Percentiles rank a stretch among this genome's conserved stretches.
phyloP scores from a whole-genome alignment of 2,113 vertebrate species.

The Ranitomeya variabilis region DNA sequence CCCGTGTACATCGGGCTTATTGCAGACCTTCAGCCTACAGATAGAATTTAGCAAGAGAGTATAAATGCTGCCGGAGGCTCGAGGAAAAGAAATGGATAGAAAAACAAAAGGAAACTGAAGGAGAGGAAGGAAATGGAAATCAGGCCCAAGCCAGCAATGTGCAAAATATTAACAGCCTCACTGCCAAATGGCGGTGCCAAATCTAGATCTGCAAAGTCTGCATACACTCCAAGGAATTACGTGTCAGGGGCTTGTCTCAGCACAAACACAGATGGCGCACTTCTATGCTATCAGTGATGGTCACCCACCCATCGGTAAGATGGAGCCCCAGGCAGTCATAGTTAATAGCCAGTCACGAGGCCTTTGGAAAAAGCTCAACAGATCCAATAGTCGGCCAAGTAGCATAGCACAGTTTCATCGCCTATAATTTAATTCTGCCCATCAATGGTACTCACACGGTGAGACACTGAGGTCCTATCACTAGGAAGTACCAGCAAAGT shows the following conservation, averaged over 20 bases:
- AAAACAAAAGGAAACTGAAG: not conserved
- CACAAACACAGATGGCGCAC: not conserved
- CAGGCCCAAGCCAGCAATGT: not conserved
- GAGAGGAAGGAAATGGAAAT: not conserved
- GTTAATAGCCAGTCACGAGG: not conserved
- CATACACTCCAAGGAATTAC: not conserved
- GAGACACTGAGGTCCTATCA: too few relatives aligned
- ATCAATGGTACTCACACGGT: not conserved
- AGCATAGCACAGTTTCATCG: not conserved
- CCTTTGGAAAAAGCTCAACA: not conserved
- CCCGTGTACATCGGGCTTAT: not conserved
- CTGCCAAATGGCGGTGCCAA: not conserved
- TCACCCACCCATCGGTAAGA: too few relatives aligned
- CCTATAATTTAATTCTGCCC: not conserved
- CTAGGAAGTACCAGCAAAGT: too few relatives aligned
- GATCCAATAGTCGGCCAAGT: not conserved
- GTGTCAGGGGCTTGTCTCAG: not conserved
- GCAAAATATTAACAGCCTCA: not conserved
- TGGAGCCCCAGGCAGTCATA: not conserved
- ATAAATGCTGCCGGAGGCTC: not conserved
- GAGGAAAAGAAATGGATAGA: not conserved
- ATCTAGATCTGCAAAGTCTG: not conserved
- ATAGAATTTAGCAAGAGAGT: not conserved
- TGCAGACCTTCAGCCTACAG: constrained; percentile 4
- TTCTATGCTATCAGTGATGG: too few relatives aligned